Evolutionary conservation across 2,113 vertebrate species (phyloP).

Genomic region (Hiodon alosoides): DNA sequence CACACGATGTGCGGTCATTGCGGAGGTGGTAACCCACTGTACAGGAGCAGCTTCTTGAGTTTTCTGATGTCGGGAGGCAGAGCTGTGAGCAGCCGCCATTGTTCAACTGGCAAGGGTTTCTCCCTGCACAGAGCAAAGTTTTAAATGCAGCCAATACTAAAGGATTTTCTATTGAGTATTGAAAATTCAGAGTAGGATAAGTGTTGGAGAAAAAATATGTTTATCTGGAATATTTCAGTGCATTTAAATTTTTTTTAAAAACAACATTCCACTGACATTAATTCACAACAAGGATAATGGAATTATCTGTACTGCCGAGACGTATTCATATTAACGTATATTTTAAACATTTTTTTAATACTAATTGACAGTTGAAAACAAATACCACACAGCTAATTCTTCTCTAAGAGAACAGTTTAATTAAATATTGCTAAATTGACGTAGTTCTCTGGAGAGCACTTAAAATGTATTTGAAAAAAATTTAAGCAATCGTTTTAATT

Average conservation of each 20-base stretch:
- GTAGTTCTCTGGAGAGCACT: conserved; percentile 8
- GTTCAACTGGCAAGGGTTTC: conserved; percentile 72
- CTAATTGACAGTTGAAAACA: no score
- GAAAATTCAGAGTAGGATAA: no score
- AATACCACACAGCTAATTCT: background rate
- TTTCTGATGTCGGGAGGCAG: conserved; percentile 77
- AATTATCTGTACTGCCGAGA: no score
- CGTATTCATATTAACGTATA: no score
- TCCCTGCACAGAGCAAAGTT: conserved; percentile 51
- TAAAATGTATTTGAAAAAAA: conserved; percentile 22
- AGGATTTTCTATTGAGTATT: background rate
- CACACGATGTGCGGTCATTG: conserved; percentile 71
- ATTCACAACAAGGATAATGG: no score
- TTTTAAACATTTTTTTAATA: no score
- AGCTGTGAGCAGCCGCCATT: conserved; percentile 83
- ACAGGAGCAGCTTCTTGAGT: conserved; percentile 69
- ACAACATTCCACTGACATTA: no score
- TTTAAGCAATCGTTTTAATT: conserved; percentile 25
- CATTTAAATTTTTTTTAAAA: no score
- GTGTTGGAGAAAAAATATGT: no score
- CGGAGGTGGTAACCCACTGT: conserved; percentile 77
- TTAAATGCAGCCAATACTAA: background rate
- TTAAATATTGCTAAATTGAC: conserved; percentile 15
- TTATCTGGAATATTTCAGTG: no score
- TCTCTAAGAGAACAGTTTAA: background rate